Base-by-base conservation (phyloP, 2,113 vertebrate species). In the Caracal caracal region DNA sequence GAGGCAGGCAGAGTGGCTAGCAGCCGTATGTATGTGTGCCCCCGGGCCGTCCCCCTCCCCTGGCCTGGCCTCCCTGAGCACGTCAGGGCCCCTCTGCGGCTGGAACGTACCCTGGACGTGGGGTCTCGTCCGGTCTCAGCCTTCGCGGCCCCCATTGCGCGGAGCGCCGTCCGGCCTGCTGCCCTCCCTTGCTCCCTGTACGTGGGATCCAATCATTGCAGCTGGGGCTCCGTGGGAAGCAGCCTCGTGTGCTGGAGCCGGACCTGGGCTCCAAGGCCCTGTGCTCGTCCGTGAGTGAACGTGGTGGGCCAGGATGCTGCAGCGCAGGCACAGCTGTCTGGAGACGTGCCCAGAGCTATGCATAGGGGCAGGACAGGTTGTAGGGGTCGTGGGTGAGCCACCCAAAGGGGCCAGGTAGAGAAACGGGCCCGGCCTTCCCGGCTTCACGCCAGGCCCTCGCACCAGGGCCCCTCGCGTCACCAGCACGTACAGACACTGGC, bases 61-160 rank as follows among this genome's bases (percentile, higher is more conserved):
- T 56, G 70, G 12, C 53, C 35, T 4, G 10, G 22, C 83, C 47
- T 88, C 17, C 16, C 66, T 75, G 30, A 37, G 10, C 28, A 28
- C 5, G 40, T 59, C 68, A 53, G 70, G 20, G 22, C 0, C 33
- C 33, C 43, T 30, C 47, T 71, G 80, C 10, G n/a, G 22, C 26
- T 53, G 4, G 30, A 22, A n/a, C 17, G 17, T 51, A 28, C 35
- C 26, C 86, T 56, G 83, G 70, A 17, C 1, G 43, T 0, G 43
- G 13, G 47, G 40, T 79, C 4, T n/a, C 7, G 0, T 12, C 24
- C 22, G 17, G 35, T 0, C 51, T 66, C 66, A 1, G 70, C 65
- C 61, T 10, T 17, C 4, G 1, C 6, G n/a, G 53, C 49, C 5
- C 17, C 1, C 1, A 8, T 16, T 1, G 82, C 20, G 19, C 30